phyloP scores from a whole-genome alignment of 2,797 vertebrate genomes.

The Melanotaenia trifasciata region DNA sequence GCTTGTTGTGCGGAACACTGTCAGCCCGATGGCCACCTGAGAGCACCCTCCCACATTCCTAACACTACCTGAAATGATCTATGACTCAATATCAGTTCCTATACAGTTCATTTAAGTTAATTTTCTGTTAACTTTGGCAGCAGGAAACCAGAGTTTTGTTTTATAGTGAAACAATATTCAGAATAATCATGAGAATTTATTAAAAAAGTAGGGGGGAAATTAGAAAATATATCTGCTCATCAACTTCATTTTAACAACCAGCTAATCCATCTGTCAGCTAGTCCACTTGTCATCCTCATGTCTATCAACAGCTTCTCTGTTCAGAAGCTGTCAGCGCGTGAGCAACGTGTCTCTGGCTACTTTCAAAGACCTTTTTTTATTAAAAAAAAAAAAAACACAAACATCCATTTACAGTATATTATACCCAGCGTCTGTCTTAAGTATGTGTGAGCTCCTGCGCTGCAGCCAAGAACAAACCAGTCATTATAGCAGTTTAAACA shows the following conservation, averaged over 20 bases:
- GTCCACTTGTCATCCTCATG: constrained; percentile 58
- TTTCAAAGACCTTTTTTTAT: constrained; percentile 52
- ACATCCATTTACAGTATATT: constrained; percentile 67
- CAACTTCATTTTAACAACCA: constrained; percentile 62
- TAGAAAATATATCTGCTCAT: constrained; percentile 64
- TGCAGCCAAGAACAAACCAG: constrained; percentile 76
- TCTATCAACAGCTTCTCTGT: constrained; percentile 61
- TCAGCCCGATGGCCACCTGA: constrained; percentile 56
- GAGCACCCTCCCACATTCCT: constrained; percentile 39
- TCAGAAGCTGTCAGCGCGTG: constrained; percentile 55
- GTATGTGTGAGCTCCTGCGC: constrained; percentile 66
- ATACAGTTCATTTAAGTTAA: constrained; percentile 24
- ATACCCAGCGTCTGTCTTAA: constrained; percentile 55
- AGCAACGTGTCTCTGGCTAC: constrained; percentile 69
- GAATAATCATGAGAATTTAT: constrained; percentile 16
- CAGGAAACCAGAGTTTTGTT: constrained; percentile 29
- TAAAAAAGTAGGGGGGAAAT: constrained; percentile 25
- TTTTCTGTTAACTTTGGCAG: constrained; percentile 34
- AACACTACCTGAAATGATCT: constrained; percentile 19
- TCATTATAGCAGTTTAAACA: constrained; percentile 79
- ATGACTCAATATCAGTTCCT: constrained; percentile 30
- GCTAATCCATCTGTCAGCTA: constrained; percentile 66
- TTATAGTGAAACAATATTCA: constrained; percentile 51
- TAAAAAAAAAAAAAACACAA: constrained; percentile 55
- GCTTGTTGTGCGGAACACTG: constrained; percentile 33